Base-by-base conservation (phyloP, 2,797 vertebrate genomes). In the Labeo calbasu region DNA sequence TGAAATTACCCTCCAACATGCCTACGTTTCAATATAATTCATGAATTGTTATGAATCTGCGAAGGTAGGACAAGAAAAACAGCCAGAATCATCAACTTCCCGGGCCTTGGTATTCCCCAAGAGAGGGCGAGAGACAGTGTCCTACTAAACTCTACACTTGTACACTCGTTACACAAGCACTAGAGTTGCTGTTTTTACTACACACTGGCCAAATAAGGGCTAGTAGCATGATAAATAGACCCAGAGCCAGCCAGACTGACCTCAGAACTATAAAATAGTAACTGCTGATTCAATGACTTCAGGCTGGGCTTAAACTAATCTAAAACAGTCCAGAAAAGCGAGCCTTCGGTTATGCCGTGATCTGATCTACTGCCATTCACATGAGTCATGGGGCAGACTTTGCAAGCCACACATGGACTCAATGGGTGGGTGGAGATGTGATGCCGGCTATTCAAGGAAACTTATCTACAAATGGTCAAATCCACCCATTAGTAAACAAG, bases 211-310 rank as follows among this genome's bases (percentile, higher is more conserved):
- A 93, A 92, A 94, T 92, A 94, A 92, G 91, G 92, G 86, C 85
- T 91, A 87, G 70, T 68, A 81, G 19, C 84, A 78, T 36, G 89
- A 89, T 89, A 88, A 15, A 87, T 57, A 86, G 87, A 85, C 85
- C 84, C 75, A 88, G 86, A 86, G 89, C 90, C 86, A 88, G 87
- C 90, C 90, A 88, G 89, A 5, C 87, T 94, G 91, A 94, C 90
- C 90, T 94, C 92, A 93, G 89, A 91, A 90, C 89, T 90, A 92
- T 90, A 92, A 94, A 88, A 86, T 85, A 89, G 89, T 87, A 89
- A 89, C 91, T 90, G 90, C 91, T 89, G 92, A 91, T 93, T 86
- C 88, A 90, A 88, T 89, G 89, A 91, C 91, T 90, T 87, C 91
- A 91, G 89, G 88, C 89, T 91, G 78, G 87, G 87, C 78, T 90